These are phyloP conservation scores for Pseudanteris insignis DNA, from an alignment of 2,888 invertebrate genomes.

Conservation along the genomic window DNA sequence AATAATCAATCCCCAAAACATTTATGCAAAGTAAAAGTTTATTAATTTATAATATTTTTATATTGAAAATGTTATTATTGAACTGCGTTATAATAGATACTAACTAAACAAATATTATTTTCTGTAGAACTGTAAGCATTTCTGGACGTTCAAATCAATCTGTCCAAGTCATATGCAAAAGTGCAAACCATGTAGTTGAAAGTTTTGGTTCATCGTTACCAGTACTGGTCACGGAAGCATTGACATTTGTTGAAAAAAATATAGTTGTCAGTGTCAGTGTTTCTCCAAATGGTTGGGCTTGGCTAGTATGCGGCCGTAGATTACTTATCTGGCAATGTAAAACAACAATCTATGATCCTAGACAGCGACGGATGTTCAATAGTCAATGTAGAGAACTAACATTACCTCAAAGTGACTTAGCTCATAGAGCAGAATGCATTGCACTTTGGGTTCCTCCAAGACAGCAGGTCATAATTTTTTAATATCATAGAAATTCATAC, in stretches of 20 bases:
- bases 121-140: constrained; percentile 64
- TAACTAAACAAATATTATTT: neutral
- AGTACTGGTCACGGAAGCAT: constrained; percentile 87
- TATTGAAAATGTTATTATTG: neutral
- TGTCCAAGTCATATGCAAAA: constrained; percentile 80
- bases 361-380: constrained; percentile 67
- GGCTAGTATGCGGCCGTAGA: constrained; percentile 86
- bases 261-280: constrained; percentile 73
- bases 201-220: constrained; percentile 84
- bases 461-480: constrained; percentile 65
- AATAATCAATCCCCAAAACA: too few species aligned
- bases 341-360: constrained; percentile 63
- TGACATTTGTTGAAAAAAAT: constrained; percentile 79
- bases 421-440: constrained; percentile 87
- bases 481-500: constrained; percentile 1
- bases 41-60: neutral
- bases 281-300: constrained; percentile 79
- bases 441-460: constrained; percentile 74
- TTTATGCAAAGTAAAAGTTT: too few species aligned
- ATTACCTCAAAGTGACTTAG: constrained; percentile 90
- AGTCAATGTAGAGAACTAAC: constrained; percentile 85
- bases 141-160: constrained; percentile 75
- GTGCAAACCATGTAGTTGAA: constrained; percentile 78
- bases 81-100: neutral
- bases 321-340: constrained; percentile 86